phyloP scores from a whole-genome alignment of 64 coral and sea anemone species.

The Anthopleura sola region DNA sequence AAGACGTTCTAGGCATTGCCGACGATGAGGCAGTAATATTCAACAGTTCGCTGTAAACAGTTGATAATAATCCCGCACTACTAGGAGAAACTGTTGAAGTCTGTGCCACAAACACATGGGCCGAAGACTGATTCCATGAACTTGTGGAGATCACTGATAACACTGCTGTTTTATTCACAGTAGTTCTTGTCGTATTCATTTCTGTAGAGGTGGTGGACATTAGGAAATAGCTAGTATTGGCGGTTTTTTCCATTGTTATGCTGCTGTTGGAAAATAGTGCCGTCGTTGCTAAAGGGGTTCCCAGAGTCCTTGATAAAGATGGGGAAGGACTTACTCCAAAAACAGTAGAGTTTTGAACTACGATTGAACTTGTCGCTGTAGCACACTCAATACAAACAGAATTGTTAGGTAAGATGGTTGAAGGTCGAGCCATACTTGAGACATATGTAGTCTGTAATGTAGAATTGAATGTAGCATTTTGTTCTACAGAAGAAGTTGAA shows the following conservation, averaged over 20 bases:
- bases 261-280: background rate
- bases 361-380: background rate
- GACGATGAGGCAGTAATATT: background rate
- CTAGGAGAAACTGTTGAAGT: background rate
- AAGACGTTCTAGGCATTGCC: slow-evolving; percentile 2
- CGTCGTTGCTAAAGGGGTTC: background rate
- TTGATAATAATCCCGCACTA: background rate
- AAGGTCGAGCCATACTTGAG: background rate
- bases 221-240: background rate
- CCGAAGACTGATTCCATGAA: background rate
- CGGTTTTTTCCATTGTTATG: background rate
- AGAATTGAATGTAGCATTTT: background rate
- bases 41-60: background rate
- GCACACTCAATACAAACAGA: background rate
- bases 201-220: background rate
- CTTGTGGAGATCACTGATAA: background rate
- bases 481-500: background rate
- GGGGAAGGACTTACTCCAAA: slow-evolving; percentile 1
- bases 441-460: background rate
- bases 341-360: background rate
- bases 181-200: background rate
- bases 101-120: background rate
- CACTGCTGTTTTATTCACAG: background rate
- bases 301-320: background rate
- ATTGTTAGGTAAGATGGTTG: background rate